Evolutionary conservation across 2,113 vertebrate genomes (phyloP).

Genomic region (Caracal caracal): DNA sequence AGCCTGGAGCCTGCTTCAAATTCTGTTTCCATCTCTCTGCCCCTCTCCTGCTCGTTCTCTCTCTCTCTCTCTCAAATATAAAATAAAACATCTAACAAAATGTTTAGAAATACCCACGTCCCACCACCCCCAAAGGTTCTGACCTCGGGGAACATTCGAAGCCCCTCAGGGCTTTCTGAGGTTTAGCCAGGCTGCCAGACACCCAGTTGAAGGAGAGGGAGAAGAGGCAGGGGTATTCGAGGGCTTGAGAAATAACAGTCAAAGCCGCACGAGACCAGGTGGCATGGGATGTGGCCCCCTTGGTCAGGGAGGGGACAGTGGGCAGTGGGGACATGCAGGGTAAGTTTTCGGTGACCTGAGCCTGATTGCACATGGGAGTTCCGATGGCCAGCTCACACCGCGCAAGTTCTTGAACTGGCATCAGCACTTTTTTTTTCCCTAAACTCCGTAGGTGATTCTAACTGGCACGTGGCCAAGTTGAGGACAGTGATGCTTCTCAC

Average conservation of each 20-base stretch:
- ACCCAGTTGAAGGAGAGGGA: not conserved
- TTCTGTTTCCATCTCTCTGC: too few species aligned
- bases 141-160: not conserved
- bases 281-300: not conserved
- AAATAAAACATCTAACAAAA: too few species aligned
- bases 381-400: not conserved
- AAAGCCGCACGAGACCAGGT: fast-evolving
- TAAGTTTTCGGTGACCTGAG: not conserved
- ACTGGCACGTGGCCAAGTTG: not conserved
- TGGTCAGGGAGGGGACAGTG: too few species aligned
- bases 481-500: not conserved
- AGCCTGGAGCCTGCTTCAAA: too few species aligned
- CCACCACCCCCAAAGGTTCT: not conserved
- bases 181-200: not conserved
- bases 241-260: not conserved
- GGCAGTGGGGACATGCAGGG: not conserved
- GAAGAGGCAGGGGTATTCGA: not conserved
- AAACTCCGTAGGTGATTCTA: not conserved
- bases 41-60: too few species aligned
- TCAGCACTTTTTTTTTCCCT: not conserved
- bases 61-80: too few species aligned
- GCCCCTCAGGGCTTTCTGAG: not conserved
- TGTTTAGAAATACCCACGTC: not conserved
- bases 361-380: fast-evolving
- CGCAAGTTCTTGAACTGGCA: not conserved